phyloP scores from a whole-genome alignment of 2,113 vertebrate genomes.

The Pavo muticus region DNA sequence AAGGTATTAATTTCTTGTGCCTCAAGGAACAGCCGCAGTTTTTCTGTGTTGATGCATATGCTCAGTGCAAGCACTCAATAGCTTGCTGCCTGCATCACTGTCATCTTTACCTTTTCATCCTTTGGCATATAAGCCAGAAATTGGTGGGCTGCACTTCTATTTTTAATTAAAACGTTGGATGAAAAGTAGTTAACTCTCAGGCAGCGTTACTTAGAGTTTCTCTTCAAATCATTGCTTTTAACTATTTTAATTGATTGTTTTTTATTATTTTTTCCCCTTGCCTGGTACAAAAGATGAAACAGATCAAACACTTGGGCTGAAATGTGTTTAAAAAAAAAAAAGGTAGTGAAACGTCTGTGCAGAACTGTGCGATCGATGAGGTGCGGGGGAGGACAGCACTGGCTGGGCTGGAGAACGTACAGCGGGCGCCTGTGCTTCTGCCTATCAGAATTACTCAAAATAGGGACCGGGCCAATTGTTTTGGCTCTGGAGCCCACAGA shows the following conservation, averaged over 20 bases:
- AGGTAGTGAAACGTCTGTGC: neutral
- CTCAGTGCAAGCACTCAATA: neutral
- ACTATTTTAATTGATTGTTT: neutral
- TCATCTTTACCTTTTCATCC: neutral
- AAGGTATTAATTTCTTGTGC: neutral
- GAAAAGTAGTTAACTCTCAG: neutral
- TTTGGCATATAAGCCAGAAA: neutral
- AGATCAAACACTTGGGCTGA: neutral
- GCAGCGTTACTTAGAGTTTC: neutral
- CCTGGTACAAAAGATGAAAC: neutral
- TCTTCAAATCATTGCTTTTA: neutral
- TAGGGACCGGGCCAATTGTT: neutral
- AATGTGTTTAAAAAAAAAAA: neutral
- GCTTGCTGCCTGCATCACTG: neutral
- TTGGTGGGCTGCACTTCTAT: neutral
- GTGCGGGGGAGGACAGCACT: neutral
- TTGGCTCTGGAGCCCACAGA: neutral
- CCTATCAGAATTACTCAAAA: neutral
- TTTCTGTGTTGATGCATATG: neutral
- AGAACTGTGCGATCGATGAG: accelerated
- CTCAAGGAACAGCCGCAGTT: neutral
- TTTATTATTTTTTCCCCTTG: neutral
- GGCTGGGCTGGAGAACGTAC: neutral
- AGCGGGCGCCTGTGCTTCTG: neutral
- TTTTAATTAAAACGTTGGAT: neutral